Conservation (phyloP, 2,888 invertebrate species). For the Drosophila flavopinicola region DNA sequence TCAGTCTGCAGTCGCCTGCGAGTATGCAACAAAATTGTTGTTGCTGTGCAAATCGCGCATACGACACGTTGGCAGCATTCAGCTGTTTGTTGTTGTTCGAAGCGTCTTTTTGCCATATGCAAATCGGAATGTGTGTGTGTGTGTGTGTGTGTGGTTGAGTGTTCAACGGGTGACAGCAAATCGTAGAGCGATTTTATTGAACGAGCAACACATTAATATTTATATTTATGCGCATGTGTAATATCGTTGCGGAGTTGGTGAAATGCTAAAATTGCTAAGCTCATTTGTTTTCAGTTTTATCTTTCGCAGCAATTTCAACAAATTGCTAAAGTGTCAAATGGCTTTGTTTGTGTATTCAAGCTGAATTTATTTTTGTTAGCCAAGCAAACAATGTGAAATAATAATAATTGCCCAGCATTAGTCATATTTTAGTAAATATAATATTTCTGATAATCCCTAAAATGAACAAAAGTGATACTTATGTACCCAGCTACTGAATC, state of each 20-base stretch:
- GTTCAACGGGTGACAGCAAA: background rate
- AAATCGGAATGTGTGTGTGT: constrained; percentile 1
- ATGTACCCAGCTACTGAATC: background rate
- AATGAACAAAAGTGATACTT: no score
- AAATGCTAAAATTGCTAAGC: constrained; percentile 6
- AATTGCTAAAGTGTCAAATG: constrained; percentile 1
- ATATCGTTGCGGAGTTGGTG: constrained; percentile 1
- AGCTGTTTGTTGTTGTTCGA: constrained; percentile 8
- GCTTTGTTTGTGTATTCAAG: constrained; percentile 1
- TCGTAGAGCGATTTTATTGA: constrained; percentile 34
- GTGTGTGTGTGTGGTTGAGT: background rate
- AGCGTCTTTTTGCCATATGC: constrained; percentile 22
- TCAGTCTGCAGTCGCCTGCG: constrained; percentile 9
- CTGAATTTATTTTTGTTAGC: background rate
- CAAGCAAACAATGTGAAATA: background rate
- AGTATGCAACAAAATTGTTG: constrained; percentile 42
- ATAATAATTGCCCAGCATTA: background rate
- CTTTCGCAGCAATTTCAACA: constrained; percentile 9
- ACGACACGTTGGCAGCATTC: constrained; percentile 36
- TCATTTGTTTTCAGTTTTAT: constrained; percentile 19
- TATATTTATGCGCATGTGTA: constrained; percentile 24
- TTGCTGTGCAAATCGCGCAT: constrained; percentile 37
- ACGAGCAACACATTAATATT: constrained; percentile 48
- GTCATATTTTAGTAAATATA: no score
- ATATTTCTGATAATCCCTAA: no score